These are phyloP conservation scores for Aurelia sp. DNA, from an alignment of 30 jellyfish, hydroid and myxozoan genomes.

Conservation along the genomic window DNA sequence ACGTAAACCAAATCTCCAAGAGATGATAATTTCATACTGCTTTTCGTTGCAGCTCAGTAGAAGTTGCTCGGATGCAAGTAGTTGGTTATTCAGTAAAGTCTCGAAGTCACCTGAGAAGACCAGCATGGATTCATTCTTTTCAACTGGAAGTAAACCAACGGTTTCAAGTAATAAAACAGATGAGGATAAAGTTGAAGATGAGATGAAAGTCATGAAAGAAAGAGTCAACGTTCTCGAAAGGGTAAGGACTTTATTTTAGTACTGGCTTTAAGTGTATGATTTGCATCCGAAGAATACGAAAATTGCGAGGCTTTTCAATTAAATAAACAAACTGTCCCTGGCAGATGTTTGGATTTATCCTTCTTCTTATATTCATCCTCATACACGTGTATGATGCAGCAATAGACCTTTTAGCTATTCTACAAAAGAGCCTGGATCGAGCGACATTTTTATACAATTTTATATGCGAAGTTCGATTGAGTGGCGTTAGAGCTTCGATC, in stretches of 20 bases:
- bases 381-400: too few species aligned
- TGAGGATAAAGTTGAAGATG: constrained; percentile 58
- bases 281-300: too few species aligned
- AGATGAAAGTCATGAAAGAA: constrained; percentile 23
- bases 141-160: background rate
- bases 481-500: too few species aligned
- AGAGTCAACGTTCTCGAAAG: constrained; percentile 13
- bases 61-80: constrained; percentile 65
- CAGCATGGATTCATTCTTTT: background rate
- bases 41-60: constrained; percentile 29
- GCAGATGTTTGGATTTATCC: too few species aligned
- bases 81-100: constrained; percentile 26
- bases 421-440: too few species aligned
- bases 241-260: constrained; percentile 6
- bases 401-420: too few species aligned
- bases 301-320: too few species aligned
- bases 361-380: too few species aligned
- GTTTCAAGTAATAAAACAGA: constrained; percentile 36
- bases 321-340: too few species aligned
- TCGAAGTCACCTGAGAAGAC: background rate
- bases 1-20: background rate
- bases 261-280: too few species aligned
- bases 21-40: background rate
- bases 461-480: too few species aligned
- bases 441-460: too few species aligned